phyloP scores from a whole-genome alignment of 1,140 invertebrate genomes.

The Leucophenga varia region DNA sequence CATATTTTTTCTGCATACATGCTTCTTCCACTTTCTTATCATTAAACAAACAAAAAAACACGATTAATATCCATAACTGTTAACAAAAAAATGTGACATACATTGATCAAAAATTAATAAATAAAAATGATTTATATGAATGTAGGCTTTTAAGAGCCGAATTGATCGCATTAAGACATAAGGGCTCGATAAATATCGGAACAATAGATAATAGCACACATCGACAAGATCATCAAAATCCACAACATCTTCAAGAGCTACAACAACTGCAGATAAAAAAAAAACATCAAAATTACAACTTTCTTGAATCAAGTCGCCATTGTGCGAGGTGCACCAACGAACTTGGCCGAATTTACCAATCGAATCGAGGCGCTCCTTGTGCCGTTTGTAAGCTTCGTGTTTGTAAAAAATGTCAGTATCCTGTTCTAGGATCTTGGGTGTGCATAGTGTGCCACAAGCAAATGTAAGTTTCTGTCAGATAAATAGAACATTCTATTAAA shows the following conservation, averaged over 20 bases:
- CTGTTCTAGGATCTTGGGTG: no score
- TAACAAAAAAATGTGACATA: not conserved
- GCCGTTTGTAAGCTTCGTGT: constrained; percentile 69
- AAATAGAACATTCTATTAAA: no score
- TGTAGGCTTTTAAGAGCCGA: constrained; percentile 67
- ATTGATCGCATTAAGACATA: constrained; percentile 62
- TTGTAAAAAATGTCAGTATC: no score
- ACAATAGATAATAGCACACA: constrained; percentile 26
- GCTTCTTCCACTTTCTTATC: constrained; percentile 18
- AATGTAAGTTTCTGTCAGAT: constrained; percentile 66
- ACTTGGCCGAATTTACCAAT: constrained; percentile 72
- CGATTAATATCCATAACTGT: constrained; percentile 1
- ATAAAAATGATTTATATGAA: constrained; percentile 4
- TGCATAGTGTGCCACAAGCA: constrained; percentile 74
- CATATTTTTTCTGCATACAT: constrained; percentile 25
- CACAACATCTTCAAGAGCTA: constrained; percentile 21
- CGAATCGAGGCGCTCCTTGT: constrained; percentile 74
- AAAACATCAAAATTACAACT: constrained; percentile 40
- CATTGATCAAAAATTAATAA: not conserved
- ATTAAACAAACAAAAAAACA: constrained; percentile 26
- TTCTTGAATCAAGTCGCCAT: constrained; percentile 60
- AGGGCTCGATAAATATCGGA: constrained; percentile 60
- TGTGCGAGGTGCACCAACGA: constrained; percentile 71
- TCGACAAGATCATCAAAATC: constrained; percentile 16
- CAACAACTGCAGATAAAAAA: constrained; percentile 15